Conservation (phyloP, 1,140 invertebrate species). For the Babylonia areolata region DNA sequence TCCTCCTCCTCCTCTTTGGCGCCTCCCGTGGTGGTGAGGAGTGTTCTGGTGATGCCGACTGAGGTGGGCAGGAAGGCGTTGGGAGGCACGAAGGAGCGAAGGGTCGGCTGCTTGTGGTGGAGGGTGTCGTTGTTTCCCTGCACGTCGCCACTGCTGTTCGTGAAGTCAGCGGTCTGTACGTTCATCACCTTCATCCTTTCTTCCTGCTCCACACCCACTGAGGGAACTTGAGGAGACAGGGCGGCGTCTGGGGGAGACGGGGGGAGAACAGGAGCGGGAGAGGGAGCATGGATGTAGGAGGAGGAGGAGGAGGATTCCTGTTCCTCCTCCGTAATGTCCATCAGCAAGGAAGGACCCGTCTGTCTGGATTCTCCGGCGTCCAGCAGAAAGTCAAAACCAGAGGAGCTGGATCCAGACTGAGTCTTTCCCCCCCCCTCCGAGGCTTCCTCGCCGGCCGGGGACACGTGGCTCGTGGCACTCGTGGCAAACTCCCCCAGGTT, state of each 20-base stretch:
- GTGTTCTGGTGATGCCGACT: not conserved
- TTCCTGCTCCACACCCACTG: not conserved
- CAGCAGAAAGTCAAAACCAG: constrained; percentile 21
- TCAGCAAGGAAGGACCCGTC: not conserved
- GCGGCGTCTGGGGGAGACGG: not conserved
- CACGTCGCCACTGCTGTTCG: no score
- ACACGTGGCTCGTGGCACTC: not conserved
- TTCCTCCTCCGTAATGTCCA: constrained; percentile 12
- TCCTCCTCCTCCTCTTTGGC: not conserved
- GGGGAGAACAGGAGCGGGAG: not conserved
- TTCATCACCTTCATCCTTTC: not conserved
- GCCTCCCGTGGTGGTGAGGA: not conserved
- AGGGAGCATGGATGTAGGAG: not conserved
- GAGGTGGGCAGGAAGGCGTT: constrained; percentile 4
- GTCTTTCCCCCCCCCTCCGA: not conserved
- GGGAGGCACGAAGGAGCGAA: not conserved
- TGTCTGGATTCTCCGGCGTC: constrained; percentile 4
- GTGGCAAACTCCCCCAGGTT: not conserved
- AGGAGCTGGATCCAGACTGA: not conserved
- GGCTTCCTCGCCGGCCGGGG: not conserved
- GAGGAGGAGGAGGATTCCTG: not conserved
- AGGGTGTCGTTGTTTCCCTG: not conserved
- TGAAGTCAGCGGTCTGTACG: not conserved
- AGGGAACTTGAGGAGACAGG: not conserved
- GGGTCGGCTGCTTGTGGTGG: not conserved